phyloP scores from a whole-genome alignment of 1,140 invertebrate species.

The Lepidostoma basale region DNA sequence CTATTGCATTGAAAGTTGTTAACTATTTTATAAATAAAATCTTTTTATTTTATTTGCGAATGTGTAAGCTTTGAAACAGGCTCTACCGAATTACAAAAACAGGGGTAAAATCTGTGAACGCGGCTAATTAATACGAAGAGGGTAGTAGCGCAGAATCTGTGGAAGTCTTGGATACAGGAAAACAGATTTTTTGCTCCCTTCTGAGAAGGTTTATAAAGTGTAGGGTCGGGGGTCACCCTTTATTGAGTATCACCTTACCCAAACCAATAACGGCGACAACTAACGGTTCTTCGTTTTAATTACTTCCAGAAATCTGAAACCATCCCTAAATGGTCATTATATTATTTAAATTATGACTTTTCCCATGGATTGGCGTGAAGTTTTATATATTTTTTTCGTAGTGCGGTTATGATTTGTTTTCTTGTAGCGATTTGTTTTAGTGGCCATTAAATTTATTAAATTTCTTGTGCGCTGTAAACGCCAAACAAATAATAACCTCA shows the following conservation, averaged over 20 bases:
- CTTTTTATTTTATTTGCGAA: too few relatives aligned
- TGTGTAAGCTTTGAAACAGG: too few relatives aligned
- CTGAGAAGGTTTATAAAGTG: constrained; percentile 1
- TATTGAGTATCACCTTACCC: constrained; percentile 39
- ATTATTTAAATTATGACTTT: constrained; percentile 26
- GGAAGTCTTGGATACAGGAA: not conserved
- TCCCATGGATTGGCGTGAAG: constrained; percentile 28
- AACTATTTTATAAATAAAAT: too few relatives aligned
- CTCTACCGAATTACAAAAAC: too few relatives aligned
- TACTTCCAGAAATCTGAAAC: constrained; percentile 4
- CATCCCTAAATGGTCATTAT: not conserved
- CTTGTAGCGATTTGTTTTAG: constrained; percentile 3
- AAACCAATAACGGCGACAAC: constrained; percentile 22
- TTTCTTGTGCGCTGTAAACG: not conserved
- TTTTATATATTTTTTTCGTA: not conserved
- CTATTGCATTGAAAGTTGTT: too few relatives aligned
- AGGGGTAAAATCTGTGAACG: constrained; percentile 9
- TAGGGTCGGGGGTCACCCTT: constrained; percentile 32
- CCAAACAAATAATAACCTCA: not conserved
- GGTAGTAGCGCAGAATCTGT: not conserved
- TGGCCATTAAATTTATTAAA: not conserved
- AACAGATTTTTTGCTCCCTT: constrained; percentile 4
- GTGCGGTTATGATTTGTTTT: constrained; percentile 5
- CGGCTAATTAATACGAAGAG: constrained; percentile 1
- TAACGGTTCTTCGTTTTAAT: constrained; percentile 37